phyloP scores from a whole-genome alignment of 2,113 vertebrate species.

The Calidris pygmaea region DNA sequence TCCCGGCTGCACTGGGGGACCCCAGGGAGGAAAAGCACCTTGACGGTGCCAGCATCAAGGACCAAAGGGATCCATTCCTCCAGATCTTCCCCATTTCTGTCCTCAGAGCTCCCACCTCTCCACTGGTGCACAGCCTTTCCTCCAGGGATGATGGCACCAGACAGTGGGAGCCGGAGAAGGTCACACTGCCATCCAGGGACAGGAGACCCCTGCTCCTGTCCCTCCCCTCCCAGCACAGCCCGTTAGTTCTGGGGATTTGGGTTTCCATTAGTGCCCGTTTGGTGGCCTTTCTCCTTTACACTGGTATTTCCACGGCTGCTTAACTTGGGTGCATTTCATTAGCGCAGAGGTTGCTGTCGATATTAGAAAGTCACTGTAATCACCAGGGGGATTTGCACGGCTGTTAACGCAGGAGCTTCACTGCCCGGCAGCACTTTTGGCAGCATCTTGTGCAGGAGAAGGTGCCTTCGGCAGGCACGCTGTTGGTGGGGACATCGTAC shows the following conservation, averaged over 20 bases:
- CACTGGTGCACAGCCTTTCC: neutral
- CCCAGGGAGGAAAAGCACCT: neutral
- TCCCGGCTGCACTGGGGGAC: neutral
- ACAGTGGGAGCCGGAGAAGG: neutral
- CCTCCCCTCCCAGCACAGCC: neutral
- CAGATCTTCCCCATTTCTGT: neutral
- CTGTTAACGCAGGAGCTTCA: constrained; percentile 7
- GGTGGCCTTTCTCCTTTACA: constrained; percentile 60
- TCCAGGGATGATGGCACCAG: neutral
- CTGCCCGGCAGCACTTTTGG: neutral
- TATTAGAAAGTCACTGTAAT: constrained; percentile 60
- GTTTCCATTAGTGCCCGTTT: constrained; percentile 62
- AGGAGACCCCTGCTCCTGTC: neutral
- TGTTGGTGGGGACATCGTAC: neutral
- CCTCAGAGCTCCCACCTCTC: neutral
- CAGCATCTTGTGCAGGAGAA: neutral
- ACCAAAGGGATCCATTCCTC: neutral
- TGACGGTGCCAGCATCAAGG: neutral
- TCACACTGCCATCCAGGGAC: neutral
- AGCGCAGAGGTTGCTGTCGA: constrained; percentile 48
- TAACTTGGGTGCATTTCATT: constrained; percentile 60
- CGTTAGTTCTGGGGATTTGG: constrained; percentile 65
- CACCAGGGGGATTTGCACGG: constrained; percentile 48
- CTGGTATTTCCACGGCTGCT: constrained; percentile 66
- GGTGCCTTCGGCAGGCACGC: neutral